A percentile compares a stretch with the other conserved stretches of the same genome.
These are phyloP conservation scores for Cygnus atratus DNA, from an alignment of 2,113 vertebrate species.

Conservation along the genomic window DNA sequence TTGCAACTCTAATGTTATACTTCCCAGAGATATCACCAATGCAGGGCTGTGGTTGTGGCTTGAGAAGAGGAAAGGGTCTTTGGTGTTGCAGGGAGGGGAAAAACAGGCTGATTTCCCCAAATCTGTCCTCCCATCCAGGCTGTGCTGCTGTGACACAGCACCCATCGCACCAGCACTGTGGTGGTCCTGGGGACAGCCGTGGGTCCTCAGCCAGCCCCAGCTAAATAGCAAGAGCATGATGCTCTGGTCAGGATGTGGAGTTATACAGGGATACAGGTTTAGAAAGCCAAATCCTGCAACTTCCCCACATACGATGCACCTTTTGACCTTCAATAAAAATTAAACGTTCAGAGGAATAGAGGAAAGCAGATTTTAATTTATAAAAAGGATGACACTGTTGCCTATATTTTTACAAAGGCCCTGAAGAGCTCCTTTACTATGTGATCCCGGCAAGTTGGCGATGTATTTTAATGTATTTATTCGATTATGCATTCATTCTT, in stretches of 20 bases:
- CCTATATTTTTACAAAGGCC: not conserved
- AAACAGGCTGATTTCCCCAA: not conserved
- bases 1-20: not conserved
- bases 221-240: not conserved
- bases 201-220: not conserved
- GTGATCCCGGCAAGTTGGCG: conserved; percentile 23
- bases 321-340: conserved; percentile 9
- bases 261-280: not conserved
- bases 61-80: not conserved
- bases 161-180: not conserved
- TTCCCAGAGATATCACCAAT: not conserved
- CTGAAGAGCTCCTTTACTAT: not conserved
- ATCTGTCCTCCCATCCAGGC: rapidly evolving
- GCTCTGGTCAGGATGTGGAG: not conserved
- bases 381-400: not conserved
- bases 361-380: conserved; percentile 23
- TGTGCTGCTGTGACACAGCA: not conserved
- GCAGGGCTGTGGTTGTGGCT: rapidly evolving
- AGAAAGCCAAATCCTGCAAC: not conserved
- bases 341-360: not conserved
- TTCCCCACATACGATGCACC: not conserved
- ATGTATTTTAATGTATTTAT: conserved; percentile 67
- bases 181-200: not conserved
- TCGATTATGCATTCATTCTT: conserved; percentile 59
- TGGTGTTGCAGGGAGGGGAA: not conserved